Base-by-base conservation (phyloP, 2,888 invertebrate genomes). In the Liopterus haemorrhoidalis region DNA sequence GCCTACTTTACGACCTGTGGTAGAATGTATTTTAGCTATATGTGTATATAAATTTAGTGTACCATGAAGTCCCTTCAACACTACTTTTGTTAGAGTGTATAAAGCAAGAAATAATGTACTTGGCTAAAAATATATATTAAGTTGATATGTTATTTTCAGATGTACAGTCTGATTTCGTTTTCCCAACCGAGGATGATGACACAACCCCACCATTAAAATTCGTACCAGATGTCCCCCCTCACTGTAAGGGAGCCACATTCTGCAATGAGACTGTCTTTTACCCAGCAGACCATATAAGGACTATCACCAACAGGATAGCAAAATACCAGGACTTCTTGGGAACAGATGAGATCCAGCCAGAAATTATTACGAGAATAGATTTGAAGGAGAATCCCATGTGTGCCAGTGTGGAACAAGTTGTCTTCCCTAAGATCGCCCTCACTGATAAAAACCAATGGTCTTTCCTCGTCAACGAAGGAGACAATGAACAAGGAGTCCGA, bases 401-500 rank as follows among this genome's bases (percentile, higher is more conserved):
- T 45, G 44, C 54, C 3, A 54, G 62, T 2, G 35, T 52, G 59
- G 68, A 70, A 40, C 69, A 72, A 65, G 63, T 81, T 0, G 67
- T 81, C 8, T 76, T 70, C 53, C 87, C 86, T 0, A 70, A 77
- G 62, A 68, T 72, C 0, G 83, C 76, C 0, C 63, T 70, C 45
- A 80, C 76, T 39, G 69, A 71, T 49, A 68, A 78, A n/a, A 74
- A 74, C 8, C 70, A 79, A 49, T 86, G 83, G 83, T 71, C 78
- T 54, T 74, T 73, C 39, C 76, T 89, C 15, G 69, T 87, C 2
- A 85, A 89, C 60, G 75, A 76, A 14, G 74, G 74, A 0, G 65
- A 74, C 1, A 78, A 78, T 33, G 69, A 77, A 9, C 90, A 90
- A 65, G 83, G 81, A 12, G 76, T 87, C 31, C 73, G 79, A 31